phyloP scores from a whole-genome alignment of 2,888 invertebrate species.

The Acanthosepion esculentum region DNA sequence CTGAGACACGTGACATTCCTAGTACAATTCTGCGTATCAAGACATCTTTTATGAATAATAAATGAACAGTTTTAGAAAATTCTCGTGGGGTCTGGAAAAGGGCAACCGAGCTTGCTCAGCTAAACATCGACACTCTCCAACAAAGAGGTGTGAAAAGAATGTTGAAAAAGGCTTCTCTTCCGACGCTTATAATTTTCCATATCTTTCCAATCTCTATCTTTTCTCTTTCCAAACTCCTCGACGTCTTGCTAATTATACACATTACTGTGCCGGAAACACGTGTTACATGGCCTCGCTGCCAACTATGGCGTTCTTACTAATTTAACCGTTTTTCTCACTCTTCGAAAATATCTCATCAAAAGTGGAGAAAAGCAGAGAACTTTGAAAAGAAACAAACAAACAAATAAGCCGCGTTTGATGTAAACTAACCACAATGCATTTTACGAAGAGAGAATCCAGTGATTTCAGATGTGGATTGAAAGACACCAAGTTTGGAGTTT shows the following conservation, averaged over 20 bases:
- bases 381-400: neutral
- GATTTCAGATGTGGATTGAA: neutral
- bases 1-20: constrained; percentile 1
- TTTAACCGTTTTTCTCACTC: neutral
- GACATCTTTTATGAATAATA: constrained; percentile 33
- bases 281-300: constrained; percentile 33
- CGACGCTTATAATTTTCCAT: neutral
- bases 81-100: constrained; percentile 33
- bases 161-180: neutral
- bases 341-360: neutral
- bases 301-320: neutral
- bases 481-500: neutral
- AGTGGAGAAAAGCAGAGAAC: neutral
- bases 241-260: neutral
- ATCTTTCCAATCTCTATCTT: neutral
- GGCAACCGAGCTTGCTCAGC: neutral
- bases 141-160: constrained; percentile 11
- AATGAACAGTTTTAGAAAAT: neutral
- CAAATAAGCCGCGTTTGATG: neutral
- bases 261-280: constrained; percentile 9
- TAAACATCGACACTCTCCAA: neutral
- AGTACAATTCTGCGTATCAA: neutral
- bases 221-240: neutral
- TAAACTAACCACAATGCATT: constrained; percentile 33
- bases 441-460: neutral